These are phyloP conservation scores for Onychomys torridus DNA, from an alignment of 2,797 vertebrate species.

Conservation along the genomic window DNA sequence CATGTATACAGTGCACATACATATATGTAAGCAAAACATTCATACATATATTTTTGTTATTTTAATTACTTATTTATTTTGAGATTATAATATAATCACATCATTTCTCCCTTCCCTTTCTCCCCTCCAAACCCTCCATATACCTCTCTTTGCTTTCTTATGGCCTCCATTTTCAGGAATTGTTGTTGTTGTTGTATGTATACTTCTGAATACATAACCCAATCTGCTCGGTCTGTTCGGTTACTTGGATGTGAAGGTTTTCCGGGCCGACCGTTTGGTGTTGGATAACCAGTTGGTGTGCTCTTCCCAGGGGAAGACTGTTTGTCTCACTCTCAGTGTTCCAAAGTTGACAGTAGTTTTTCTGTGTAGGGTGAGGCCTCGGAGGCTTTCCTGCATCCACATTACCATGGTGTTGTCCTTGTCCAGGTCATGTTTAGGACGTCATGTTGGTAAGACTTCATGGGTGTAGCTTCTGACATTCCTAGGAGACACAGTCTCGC, in stretches of 20 bases:
- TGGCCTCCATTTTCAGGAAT: background rate
- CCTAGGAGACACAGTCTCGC: background rate
- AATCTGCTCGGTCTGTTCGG: background rate
- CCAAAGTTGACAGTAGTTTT: background rate
- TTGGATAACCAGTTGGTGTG: background rate
- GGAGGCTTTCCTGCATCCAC: background rate
- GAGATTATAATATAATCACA: background rate
- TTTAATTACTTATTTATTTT: background rate
- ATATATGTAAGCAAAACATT: background rate
- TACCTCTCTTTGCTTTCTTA: background rate
- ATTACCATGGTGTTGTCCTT: background rate
- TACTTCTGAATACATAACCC: background rate
- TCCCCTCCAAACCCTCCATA: background rate
- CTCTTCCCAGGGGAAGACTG: background rate
- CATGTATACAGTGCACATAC: background rate
- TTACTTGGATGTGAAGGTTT: background rate
- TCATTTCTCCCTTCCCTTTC: background rate
- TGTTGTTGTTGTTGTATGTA: background rate
- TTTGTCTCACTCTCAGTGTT: background rate
- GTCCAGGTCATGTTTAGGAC: background rate
- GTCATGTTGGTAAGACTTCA: background rate
- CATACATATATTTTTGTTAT: background rate
- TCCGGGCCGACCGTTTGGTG: background rate
- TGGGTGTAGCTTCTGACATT: background rate
- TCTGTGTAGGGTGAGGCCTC: background rate